Conservation (phyloP, 2,888 invertebrate genomes). For the Spisula solida region DNA sequence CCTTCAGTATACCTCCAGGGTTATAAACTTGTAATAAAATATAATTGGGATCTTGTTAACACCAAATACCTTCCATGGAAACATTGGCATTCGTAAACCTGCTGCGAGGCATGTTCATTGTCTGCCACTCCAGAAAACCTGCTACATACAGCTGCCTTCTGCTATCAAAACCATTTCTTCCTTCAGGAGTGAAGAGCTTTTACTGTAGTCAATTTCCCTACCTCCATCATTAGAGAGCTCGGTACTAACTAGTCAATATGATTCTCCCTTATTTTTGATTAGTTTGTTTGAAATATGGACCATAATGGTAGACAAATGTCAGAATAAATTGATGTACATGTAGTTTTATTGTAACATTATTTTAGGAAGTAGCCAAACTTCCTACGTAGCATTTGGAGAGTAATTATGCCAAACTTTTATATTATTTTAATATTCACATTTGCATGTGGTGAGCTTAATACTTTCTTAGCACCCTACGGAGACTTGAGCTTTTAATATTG, state of each 20-base stretch:
- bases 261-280: background rate
- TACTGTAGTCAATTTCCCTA: background rate
- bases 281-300: constrained; percentile 3
- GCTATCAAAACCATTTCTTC: constrained; percentile 26
- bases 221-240: background rate
- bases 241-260: background rate
- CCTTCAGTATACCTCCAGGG: background rate
- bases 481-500: constrained; percentile 6
- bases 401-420: background rate
- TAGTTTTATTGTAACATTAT: constrained; percentile 12
- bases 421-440: constrained; percentile 22
- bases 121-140: constrained; percentile 29
- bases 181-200: background rate
- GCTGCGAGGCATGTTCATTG: constrained; percentile 23
- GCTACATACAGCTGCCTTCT: constrained; percentile 26
- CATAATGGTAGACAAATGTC: constrained; percentile 24
- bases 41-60: constrained; percentile 43
- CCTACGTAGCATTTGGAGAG: background rate
- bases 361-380: constrained; percentile 3
- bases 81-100: constrained; percentile 32
- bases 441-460: constrained; percentile 12
- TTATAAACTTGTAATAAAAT: constrained; percentile 35
- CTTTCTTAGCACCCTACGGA: background rate
- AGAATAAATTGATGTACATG: constrained; percentile 25
- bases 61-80: constrained; percentile 7